Evolutionary conservation across 2,888 invertebrate species (phyloP), one percentile per base, ranked within the genome.

Genomic region (Slavum lentiscoides): DNA sequence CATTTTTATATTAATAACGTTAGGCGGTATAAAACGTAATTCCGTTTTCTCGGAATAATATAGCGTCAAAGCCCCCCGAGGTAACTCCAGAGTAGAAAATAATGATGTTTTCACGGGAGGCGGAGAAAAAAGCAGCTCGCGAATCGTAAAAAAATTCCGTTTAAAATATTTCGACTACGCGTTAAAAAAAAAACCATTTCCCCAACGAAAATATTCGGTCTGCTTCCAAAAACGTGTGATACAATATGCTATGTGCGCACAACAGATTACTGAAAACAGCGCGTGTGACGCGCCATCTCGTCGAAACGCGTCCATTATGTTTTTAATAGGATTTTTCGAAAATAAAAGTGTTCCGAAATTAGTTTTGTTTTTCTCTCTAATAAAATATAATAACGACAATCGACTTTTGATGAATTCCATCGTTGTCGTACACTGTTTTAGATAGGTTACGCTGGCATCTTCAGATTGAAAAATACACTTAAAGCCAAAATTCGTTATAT

Each of bases 311-410:
- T 69, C 69, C 53, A 55, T 55, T 69, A 55, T 53, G 30, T 30
- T 69, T 19, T 69, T 69, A 69, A 69, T 30, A 55, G 19, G 53
- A 55, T 69, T 69, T n/a, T 61, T 53, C 1, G 49, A 68, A 68
- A 68, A 68, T 49, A 68, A 68, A 69, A 53, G 53, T 17, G 68
- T 68, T 53, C 30, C 53, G 30, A 69, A 69, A 55, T 69, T 30
- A 69, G 53, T 69, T 55, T 53, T 69, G 53, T 53, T 19, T 69
- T 69, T 55, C 30, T 55, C 53, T 11, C 19, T 21, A 30, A 69
- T 30, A 30, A 19, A 53, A 53, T 69, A 58, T 30, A 30, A 53
- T 21, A 55, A 30, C 53, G 13, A 53, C 55, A 13, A 43, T 49
- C 43, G 21, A 67, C 17, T 55, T 55, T 2, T 55, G 19, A 53